Evolutionary conservation across 2,113 vertebrate species (phyloP), one percentile per base, ranked within the genome.

Genomic region (Phrynocephalus versicolor): DNA sequence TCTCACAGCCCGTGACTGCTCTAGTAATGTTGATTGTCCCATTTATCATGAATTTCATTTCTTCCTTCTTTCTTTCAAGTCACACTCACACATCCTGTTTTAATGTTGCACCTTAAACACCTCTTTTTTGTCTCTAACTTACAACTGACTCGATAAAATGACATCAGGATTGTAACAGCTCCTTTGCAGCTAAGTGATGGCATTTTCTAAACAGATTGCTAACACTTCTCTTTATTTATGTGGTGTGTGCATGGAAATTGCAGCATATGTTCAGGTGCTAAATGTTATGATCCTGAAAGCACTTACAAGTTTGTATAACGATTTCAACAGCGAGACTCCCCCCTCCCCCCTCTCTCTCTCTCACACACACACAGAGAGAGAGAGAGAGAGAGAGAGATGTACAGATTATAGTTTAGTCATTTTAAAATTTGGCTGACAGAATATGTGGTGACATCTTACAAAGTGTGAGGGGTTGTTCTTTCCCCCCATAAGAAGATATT

Each of bases 61-160:
- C 35, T 92, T 84, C 82, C 81, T 85, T 89, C 65, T 16, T 94
- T 41, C 89, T 92, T 91, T 89, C 91, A 94, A 95, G 92, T 94
- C 93, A 90, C 79, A 89, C 88, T 85, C 88, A 88, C 85, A 82
- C 87, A 19, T 94, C 93, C 90, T 94, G 90, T 80, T 95, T 92
- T 94, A 92, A 84, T 89, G 82, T 89, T 85, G 88, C 91, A 89
- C 94, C 91, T 92, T 94, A 93, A 94, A 91, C 86, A 91, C 86
- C 91, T 92, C 81, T 70, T 91, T 51, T 91, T 92, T 88, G 90
- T 85, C 85, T 82, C 76, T 87, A 92, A 89, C 87, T 91, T 93
- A 88, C 79, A 90, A 82, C 81, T 87, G 90, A 87, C 78, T 88
- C 82, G 62, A 83, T 90, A 88, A 93, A 94, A 84, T 89, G 90